Percentiles rank a stretch among this genome's conserved stretches.
Evolutionary conservation across 2,797 vertebrate genomes (phyloP).

Genomic region (Sebastes iracundus): DNA sequence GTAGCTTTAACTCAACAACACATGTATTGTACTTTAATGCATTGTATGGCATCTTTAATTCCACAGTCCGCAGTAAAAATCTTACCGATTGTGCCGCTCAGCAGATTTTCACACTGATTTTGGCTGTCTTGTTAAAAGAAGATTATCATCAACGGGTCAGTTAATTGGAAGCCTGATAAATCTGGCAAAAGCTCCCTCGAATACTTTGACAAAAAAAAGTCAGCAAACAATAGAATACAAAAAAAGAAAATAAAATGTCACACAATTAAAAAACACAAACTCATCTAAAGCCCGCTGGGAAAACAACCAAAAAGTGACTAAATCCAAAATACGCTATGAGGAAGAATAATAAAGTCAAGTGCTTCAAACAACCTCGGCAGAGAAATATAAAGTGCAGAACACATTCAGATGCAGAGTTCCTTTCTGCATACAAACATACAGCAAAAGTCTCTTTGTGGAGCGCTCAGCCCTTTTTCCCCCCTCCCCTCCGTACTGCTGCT

Average conservation of each 20-base stretch:
- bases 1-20: background rate
- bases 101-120: constrained; percentile 8
- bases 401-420: constrained; percentile 84
- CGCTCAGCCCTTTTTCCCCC: constrained; percentile 48
- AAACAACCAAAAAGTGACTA: constrained; percentile 13
- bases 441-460: constrained; percentile 71
- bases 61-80: background rate
- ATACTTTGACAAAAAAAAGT: background rate
- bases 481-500: background rate
- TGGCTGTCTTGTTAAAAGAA: background rate
- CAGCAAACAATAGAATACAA: background rate
- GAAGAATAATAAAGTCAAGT: constrained; percentile 23
- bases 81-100: background rate
- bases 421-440: constrained; percentile 76
- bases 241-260: background rate
- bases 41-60: background rate
- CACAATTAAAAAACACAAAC: constrained; percentile 1
- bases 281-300: background rate
- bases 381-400: constrained; percentile 97
- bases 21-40: constrained; percentile 28
- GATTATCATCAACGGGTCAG: background rate
- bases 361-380: constrained; percentile 18
- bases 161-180: constrained; percentile 8
- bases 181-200: background rate
- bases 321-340: background rate